These are phyloP conservation scores for Paguma larvata DNA, from an alignment of 2,797 vertebrate species.

Conservation along the genomic window DNA sequence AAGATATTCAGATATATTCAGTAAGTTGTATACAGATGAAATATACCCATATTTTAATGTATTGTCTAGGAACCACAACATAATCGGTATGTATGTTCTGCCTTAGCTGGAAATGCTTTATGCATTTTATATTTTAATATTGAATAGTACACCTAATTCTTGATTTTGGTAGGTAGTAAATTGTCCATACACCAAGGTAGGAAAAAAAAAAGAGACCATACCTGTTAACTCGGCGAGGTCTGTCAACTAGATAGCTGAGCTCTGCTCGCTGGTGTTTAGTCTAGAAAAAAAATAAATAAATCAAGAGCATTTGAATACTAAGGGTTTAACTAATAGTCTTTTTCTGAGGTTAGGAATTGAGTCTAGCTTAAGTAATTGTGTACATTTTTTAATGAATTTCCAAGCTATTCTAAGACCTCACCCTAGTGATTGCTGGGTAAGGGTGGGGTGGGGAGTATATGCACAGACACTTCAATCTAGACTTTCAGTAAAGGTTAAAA, in stretches of 20 bases:
- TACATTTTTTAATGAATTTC: constrained; percentile 22
- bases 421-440: not conserved
- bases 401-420: not conserved
- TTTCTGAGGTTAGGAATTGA: not conserved
- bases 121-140: not conserved
- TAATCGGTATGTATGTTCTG: not conserved
- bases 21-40: not conserved
- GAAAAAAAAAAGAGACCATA: constrained; percentile 85
- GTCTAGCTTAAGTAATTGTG: constrained; percentile 19
- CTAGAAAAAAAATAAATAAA: constrained; percentile 90
- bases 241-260: constrained; percentile 98
- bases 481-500: constrained; percentile 37
- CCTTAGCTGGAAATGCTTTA: not conserved
- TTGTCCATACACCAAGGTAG: constrained; percentile 1
- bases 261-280: constrained; percentile 98
- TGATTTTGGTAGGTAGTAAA: constrained; percentile 7
- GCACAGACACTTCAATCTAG: not conserved
- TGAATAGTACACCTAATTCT: not conserved
- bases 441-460: not conserved
- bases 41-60: not conserved
- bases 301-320: constrained; percentile 82
- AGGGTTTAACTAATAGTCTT: constrained; percentile 48
- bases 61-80: not conserved
- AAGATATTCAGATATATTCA: constrained; percentile 12
- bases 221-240: constrained; percentile 99